Base-by-base conservation (phyloP, 2,797 vertebrate genomes). In the Brachyrhaphis roseni region DNA sequence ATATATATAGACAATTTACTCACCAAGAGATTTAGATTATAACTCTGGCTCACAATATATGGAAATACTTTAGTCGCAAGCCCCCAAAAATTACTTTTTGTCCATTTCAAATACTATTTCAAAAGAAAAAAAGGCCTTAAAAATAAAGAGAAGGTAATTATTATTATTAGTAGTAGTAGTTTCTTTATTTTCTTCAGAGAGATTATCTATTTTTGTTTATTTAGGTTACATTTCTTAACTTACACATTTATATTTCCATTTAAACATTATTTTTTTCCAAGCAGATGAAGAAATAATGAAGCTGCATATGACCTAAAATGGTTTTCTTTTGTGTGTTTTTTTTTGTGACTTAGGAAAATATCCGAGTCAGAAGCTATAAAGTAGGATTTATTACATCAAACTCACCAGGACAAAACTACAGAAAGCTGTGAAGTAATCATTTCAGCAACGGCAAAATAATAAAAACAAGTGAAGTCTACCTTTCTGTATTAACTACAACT, bases 401-500 rank as follows among this genome's bases (percentile, higher is more conserved):
- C 74, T 71, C 31, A 31, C n/a, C 20, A 31, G 39, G 7, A 55
- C 28, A 74, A 71, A 15, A 20, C 26, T 13, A 71, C 13, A 3
- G 46, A 68, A 23, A 47, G 76, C 55, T 68, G 4, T 41, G 13
- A 31, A 4, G 13, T 26, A 20, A 76, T 80, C 6, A n/a, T 75
- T 81, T 53, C 43, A 75, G 75, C 28, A 26, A n/a, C 8, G 13
- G 55, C 23, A 34, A 71, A 78, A 28, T 28, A 59, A 80, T 79
- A 75, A 70, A 34, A 18, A 82, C 84, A 51, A 77, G 78, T 84
- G 75, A 76, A 81, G 76, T 80, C 31, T 34, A 76, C 57, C 73
- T 78, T 81, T 87, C 66, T 53, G 43, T 79, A 82, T 84, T 51
- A 88, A 86, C 59, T 75, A 78, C 75, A 57, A 82, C 79, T 15